A percentile compares a stretch with the other conserved stretches of the same genome.
phyloP scores from a whole-genome alignment of 2,888 invertebrate genomes.

The Dastarcus helophoroides region DNA sequence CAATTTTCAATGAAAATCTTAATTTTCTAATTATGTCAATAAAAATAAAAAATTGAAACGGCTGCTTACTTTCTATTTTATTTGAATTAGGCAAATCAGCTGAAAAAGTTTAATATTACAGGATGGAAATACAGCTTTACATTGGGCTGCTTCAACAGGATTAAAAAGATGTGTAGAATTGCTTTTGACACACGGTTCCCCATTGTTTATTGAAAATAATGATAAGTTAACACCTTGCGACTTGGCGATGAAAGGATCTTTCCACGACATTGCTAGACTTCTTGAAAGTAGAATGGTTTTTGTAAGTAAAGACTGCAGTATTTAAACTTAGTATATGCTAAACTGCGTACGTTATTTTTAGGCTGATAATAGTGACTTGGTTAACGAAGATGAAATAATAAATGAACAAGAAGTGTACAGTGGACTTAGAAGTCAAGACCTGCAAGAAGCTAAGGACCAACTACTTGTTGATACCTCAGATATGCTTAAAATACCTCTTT shows the following conservation, averaged over 20 bases:
- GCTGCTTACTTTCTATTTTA: too few relatives aligned
- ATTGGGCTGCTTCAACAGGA: slow-evolving; percentile 51
- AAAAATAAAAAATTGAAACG: too few relatives aligned
- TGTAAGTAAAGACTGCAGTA: too few relatives aligned
- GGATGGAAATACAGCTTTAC: slow-evolving; percentile 55
- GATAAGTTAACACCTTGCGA: slow-evolving; percentile 54
- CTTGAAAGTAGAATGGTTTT: slow-evolving; percentile 59
- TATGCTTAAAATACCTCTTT: slow-evolving; percentile 57
- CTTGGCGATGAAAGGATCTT: slow-evolving; percentile 46
- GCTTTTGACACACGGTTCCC: slow-evolving; percentile 46
- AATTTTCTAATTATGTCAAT: too few relatives aligned
- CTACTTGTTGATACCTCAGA: slow-evolving; percentile 58
- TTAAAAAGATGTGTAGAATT: slow-evolving; percentile 51
- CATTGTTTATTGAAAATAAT: slow-evolving; percentile 50
- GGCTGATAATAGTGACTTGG: slow-evolving; percentile 39
- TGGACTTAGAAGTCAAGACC: slow-evolving; percentile 52
- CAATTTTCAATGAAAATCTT: too few relatives aligned
- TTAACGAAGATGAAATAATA: slow-evolving; percentile 40
- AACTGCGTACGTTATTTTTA: slow-evolving; percentile 19
- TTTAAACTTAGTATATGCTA: not conserved
- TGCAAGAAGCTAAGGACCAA: slow-evolving; percentile 60
- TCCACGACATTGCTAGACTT: slow-evolving; percentile 49
- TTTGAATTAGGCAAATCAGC: too few relatives aligned
- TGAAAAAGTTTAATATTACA: slow-evolving; percentile 22
- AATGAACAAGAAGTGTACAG: slow-evolving; percentile 44